Evolutionary conservation across 2,797 vertebrate species (phyloP), one percentile per base, ranked within the genome.

Genomic region (Sebastiscus albofasciatus): DNA sequence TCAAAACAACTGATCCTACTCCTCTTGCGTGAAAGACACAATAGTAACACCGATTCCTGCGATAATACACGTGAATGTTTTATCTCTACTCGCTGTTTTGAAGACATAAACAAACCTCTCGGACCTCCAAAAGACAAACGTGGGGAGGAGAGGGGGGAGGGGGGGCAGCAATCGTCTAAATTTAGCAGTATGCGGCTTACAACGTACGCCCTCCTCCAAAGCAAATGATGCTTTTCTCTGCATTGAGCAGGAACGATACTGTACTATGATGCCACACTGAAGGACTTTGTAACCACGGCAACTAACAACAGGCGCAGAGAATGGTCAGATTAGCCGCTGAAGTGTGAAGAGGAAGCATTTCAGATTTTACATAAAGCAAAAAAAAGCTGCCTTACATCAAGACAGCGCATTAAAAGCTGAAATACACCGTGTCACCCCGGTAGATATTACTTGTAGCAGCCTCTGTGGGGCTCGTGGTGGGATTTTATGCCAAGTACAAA

Each of bases 211-310:
- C 81, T 81, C 83, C 84, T 82, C 76, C 71, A 82, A 89, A 92
- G 81, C 89, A 89, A 87, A 85, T 59, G 24, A 76, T 64, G 86
- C 62, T 58, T 70, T 64, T 89, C 80, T 75, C 80, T 82, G 81
- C 89, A 82, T 75, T 84, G 84, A 94, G 89, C 82, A 79, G 81
- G 61, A 92, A 73, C 66, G 27, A 62, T 88, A 93, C 88, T 87
- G 83, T 90, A 90, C 88, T 92, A 92, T 89, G 83, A 93, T 90
- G 90, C 90, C 89, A 90, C 89, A 90, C 83, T 87, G 90, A 88
- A 92, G 86, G 92, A 91, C 90, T 94, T 91, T 93, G 96, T 96
- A 95, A 95, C 96, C 95, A 95, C 72, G 95, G 95, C 93, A 96
- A 96, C 96, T 58, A 90, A 94, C 93, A 95, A 95, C 93, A 93